Evolutionary conservation across 2,888 invertebrate species (phyloP).

Genomic region (Sclerodermus sp.): DNA sequence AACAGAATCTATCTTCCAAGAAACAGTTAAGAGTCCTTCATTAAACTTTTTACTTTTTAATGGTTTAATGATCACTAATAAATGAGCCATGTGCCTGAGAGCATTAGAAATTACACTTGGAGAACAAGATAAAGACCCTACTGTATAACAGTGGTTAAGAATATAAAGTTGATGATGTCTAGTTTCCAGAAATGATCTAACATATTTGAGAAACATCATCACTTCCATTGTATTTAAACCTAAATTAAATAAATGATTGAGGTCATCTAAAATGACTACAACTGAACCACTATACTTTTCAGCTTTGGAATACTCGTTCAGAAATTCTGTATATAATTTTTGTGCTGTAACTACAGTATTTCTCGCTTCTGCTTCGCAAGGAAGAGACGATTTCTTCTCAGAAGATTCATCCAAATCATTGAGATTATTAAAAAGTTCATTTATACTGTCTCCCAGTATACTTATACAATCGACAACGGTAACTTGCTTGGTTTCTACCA

Average conservation of each 20-base stretch:
- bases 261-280: slow-evolving; percentile 71
- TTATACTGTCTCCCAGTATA: no score
- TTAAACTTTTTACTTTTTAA: slow-evolving; percentile 73
- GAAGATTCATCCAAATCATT: no score
- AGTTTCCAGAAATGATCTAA: slow-evolving; percentile 40
- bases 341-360: no score
- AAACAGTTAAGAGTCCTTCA: slow-evolving; percentile 69
- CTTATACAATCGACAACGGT: slow-evolving; percentile 34
- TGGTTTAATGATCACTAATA: slow-evolving; percentile 66
- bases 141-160: slow-evolving; percentile 46
- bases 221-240: slow-evolving; percentile 61
- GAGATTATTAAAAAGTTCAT: no score
- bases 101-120: slow-evolving; percentile 63
- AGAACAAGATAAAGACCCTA: slow-evolving; percentile 60
- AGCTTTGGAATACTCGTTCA: slow-evolving; percentile 34
- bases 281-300: slow-evolving; percentile 56
- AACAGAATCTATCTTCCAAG: slow-evolving; percentile 46
- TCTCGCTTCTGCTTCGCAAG: no score
- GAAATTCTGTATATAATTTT: no score
- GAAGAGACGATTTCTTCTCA: no score
- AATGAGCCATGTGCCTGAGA: slow-evolving; percentile 67
- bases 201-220: slow-evolving; percentile 31
- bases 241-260: slow-evolving; percentile 72
- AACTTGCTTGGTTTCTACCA: slow-evolving; percentile 59
- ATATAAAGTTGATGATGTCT: slow-evolving; percentile 42